Conservation (phyloP, 1,140 invertebrate species). For the Yoshiicerus persimilis region DNA sequence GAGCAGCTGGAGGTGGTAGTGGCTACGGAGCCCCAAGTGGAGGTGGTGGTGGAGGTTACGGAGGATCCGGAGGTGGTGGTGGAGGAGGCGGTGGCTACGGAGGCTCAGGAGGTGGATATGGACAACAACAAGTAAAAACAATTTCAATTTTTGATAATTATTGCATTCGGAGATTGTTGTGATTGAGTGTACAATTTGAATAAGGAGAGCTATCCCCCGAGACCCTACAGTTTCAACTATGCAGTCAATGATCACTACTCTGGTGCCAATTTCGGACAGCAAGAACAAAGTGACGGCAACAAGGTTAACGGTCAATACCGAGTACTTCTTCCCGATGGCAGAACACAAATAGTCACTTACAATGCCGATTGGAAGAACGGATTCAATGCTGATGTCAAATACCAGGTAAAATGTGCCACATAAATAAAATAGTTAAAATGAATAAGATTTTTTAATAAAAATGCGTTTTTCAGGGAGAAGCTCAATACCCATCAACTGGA, state of each 20-base stretch:
- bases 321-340: conserved; percentile 13
- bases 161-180: background rate
- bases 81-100: background rate
- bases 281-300: conserved; percentile 52
- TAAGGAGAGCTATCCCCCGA: conserved; percentile 47
- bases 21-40: conserved; percentile 15
- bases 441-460: background rate
- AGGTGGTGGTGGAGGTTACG: background rate
- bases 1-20: background rate
- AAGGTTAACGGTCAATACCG: conserved; percentile 51
- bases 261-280: conserved; percentile 52
- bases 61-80: background rate
- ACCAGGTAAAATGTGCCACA: conserved; percentile 19
- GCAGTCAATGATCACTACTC: conserved; percentile 52
- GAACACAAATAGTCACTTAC: conserved; percentile 49
- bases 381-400: conserved; percentile 49
- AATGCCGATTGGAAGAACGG: conserved; percentile 39
- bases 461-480: conserved; percentile 38
- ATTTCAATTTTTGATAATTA: background rate
- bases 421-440: background rate
- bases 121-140: conserved; percentile 8
- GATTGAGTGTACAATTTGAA: background rate
- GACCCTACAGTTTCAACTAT: conserved; percentile 54
- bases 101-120: conserved; percentile 22
- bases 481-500: conserved; percentile 37